phyloP scores from a whole-genome alignment of 2,888 invertebrate species.

The Margaritifera margaritifera region DNA sequence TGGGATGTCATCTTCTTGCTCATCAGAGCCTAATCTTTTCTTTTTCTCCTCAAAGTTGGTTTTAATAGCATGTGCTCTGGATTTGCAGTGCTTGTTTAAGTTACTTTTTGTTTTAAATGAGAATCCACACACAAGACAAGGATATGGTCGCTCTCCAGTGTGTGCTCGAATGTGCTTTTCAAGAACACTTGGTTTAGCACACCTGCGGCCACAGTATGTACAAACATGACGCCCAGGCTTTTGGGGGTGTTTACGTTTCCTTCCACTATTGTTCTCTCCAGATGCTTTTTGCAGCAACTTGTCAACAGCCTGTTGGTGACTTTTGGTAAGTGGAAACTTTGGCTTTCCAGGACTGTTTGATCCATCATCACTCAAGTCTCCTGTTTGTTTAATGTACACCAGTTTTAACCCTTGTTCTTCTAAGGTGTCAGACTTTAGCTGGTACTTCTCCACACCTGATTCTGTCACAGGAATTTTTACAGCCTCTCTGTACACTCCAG shows the following conservation, averaged over 20 bases:
- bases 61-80: conserved; percentile 62
- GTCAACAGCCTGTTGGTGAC: background rate
- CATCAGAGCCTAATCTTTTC: conserved; percentile 7
- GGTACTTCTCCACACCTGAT: conserved; percentile 28
- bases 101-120: conserved; percentile 96
- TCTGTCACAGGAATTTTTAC: conserved; percentile 17
- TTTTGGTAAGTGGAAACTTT: background rate
- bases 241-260: conserved; percentile 51
- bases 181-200: conserved; percentile 93
- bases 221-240: conserved; percentile 84
- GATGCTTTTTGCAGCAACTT: conserved; percentile 8
- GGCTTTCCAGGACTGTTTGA: background rate
- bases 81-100: conserved; percentile 89
- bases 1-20: conserved; percentile 9
- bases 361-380: background rate
- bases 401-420: conserved; percentile 37
- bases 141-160: conserved; percentile 93
- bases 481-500: conserved; percentile 22
- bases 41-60: conserved; percentile 30
- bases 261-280: conserved; percentile 25
- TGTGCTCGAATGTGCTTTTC: conserved; percentile 95
- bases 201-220: conserved; percentile 89
- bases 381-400: conserved; percentile 9
- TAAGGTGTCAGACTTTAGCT: conserved; percentile 37
- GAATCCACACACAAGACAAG: conserved; percentile 90